Conservation (phyloP, 2,888 invertebrate species). For the Netelia virgata region DNA sequence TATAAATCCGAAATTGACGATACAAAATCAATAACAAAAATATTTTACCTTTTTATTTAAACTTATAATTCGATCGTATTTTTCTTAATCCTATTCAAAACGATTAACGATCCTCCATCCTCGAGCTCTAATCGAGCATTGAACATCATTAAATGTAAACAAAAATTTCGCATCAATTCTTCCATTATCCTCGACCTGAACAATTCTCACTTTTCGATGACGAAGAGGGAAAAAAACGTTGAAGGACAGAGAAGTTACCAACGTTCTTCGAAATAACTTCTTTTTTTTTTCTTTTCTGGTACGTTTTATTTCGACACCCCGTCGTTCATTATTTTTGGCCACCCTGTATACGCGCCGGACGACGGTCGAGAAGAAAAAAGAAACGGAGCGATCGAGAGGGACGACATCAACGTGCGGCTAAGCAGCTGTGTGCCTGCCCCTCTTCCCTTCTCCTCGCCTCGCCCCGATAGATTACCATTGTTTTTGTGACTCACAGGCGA, state of each 20-base stretch:
- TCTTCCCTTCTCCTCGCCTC: too few species aligned
- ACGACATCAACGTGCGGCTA: conserved; percentile 71
- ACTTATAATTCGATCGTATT: too few species aligned
- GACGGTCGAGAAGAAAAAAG: conserved; percentile 57
- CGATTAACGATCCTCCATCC: too few species aligned
- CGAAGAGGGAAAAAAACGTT: neutral
- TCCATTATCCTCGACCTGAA: neutral
- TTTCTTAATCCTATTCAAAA: too few species aligned
- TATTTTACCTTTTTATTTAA: too few species aligned
- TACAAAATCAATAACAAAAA: too few species aligned
- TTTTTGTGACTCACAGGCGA: conserved; percentile 78
- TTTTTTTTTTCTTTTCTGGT: neutral
- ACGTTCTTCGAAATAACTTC: neutral
- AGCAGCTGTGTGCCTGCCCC: conserved; percentile 77
- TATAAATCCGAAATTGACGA: too few species aligned
- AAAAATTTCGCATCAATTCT: neutral
- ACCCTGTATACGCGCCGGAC: conserved; percentile 52
- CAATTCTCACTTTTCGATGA: neutral
- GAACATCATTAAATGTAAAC: too few species aligned
- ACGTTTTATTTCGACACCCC: neutral
- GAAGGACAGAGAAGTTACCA: neutral
- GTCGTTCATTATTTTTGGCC: conserved; percentile 20
- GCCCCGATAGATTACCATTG: conserved; percentile 77
- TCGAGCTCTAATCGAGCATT: too few species aligned
- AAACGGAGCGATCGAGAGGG: conserved; percentile 68